phyloP scores from a whole-genome alignment of 2,797 vertebrate species.

The Pipistrellus kuhlii region DNA sequence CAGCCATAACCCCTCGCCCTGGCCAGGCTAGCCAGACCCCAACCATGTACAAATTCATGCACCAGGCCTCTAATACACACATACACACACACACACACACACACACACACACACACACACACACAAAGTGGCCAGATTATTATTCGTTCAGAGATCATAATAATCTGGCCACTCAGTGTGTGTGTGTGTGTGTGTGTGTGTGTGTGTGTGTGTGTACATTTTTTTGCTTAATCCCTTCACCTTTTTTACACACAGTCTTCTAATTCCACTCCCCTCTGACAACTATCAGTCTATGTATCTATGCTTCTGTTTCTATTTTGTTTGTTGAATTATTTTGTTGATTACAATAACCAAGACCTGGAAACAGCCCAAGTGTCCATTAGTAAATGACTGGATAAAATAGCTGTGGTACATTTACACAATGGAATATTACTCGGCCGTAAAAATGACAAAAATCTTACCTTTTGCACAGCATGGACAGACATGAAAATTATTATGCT shows the following conservation, averaged over 20 bases:
- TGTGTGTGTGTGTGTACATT: background rate
- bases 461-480: background rate
- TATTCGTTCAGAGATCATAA: too few relatives aligned
- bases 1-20: too few relatives aligned
- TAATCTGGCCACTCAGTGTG: too few relatives aligned
- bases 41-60: too few relatives aligned
- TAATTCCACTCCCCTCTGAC: background rate
- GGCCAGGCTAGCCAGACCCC: too few relatives aligned
- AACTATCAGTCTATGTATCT: background rate
- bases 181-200: background rate
- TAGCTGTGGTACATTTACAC: background rate
- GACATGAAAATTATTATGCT: background rate
- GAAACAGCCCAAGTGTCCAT: background rate
- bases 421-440: background rate
- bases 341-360: background rate
- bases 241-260: background rate
- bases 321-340: background rate
- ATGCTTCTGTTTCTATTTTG: background rate
- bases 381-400: background rate
- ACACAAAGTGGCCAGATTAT: too few relatives aligned
- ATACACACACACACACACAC: too few relatives aligned
- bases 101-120: too few relatives aligned
- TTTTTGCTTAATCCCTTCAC: background rate
- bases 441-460: background rate
- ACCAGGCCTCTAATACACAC: too few relatives aligned